Evolutionary conservation across 2,113 vertebrate genomes (phyloP), one percentile per base, ranked within the genome.

Genomic region (Gymnarchus niloticus): DNA sequence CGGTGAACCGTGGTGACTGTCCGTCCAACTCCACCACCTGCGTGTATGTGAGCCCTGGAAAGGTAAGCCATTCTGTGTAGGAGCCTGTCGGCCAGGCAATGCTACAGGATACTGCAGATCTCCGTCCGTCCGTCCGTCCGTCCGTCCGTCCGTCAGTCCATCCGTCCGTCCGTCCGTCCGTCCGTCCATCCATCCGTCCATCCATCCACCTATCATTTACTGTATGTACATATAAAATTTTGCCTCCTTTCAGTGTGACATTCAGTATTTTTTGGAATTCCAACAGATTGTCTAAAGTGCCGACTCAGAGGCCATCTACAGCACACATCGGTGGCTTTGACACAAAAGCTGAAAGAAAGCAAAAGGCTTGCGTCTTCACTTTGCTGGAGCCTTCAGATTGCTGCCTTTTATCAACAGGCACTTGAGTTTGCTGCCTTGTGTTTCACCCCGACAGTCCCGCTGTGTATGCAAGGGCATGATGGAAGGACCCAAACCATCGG

Each of bases 401-500:
- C n/a, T 5, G 10, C 37, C 28, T 69, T 69, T 14, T 14, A 14
- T 37, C 10, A 69, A 10, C 61, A 69, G 1, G 7, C 44, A 46
- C 44, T 33, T 77, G 23, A 77, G 17, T 44, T 41, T 14, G 73
- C 44, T 44, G 7, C 41, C 2, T 46, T 46, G 49, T 54, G 49
- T 51, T 84, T 49, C 88, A 48, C 82, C 85, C 80, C 2, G 1
- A 19, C 92, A 99, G 98, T 93, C 94, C 17, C 85, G 37, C 69
- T 99, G 98, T 87, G 28, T 89, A 9, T 99, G 97, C 87, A 95
- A 94, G 91, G 90, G 83, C 1, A 96, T 96, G 80, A 93, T 94
- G 92, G 61, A 86, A n/a, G 90, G 88, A 0, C 86, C 87, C 3
- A 69, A 84, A 6, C 54, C 92, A 23, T 90, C 90, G 0, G 76